These are phyloP conservation scores for Seriola quinqueradiata DNA, from an alignment of 2,113 vertebrate species.

Conservation along the genomic window DNA sequence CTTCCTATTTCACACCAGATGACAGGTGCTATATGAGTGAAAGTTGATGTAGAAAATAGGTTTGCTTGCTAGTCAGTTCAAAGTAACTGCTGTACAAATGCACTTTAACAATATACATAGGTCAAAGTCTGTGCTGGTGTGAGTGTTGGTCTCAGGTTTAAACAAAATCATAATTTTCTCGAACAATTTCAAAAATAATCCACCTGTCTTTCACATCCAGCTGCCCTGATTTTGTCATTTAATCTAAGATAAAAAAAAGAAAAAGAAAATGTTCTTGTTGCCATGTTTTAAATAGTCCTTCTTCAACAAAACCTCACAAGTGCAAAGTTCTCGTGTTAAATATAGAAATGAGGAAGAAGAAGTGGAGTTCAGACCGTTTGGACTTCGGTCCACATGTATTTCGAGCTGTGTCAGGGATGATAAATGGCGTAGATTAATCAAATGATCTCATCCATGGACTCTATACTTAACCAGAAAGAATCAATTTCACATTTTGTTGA, in stretches of 20 bases:
- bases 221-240: background rate
- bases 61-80: background rate
- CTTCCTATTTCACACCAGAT: background rate
- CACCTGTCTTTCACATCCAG: background rate
- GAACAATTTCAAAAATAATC: background rate
- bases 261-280: background rate
- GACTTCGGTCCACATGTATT: conserved; percentile 27
- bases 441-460: conserved; percentile 25
- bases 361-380: background rate
- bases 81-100: conserved; percentile 25
- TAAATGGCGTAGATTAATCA: conserved; percentile 50
- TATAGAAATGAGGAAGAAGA: conserved; percentile 10
- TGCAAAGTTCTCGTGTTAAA: background rate
- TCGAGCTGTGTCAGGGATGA: conserved; percentile 23
- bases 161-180: conserved; percentile 24
- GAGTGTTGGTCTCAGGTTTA: conserved; percentile 5
- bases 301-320: background rate
- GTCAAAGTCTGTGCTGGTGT: conserved; percentile 2
- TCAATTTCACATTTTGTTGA: background rate
- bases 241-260: background rate
- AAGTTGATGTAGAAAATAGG: background rate
- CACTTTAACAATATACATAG: background rate
- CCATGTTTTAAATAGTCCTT: background rate
- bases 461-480: conserved; percentile 31
- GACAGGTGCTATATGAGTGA: background rate